Percentiles rank a stretch among this genome's conserved stretches.
These are phyloP conservation scores for Spheniscus humboldti DNA, from an alignment of 2,797 vertebrate genomes.

Conservation along the genomic window DNA sequence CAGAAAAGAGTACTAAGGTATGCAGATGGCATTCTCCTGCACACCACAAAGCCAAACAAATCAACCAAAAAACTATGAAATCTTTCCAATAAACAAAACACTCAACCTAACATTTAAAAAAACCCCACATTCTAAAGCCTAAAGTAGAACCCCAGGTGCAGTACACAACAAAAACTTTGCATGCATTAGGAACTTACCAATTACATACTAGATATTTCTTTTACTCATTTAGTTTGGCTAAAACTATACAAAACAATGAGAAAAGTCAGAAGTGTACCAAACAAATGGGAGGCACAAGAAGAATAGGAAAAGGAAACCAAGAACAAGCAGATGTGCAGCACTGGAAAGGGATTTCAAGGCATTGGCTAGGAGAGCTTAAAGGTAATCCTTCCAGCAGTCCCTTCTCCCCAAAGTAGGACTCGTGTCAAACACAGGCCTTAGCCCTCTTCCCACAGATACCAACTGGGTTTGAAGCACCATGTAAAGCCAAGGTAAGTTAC, in stretches of 20 bases:
- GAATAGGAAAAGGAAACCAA: background rate
- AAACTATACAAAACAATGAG: background rate
- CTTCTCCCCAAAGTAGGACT: background rate
- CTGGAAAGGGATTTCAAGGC: background rate
- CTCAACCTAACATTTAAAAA: background rate
- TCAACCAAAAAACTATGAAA: background rate
- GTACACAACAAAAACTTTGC: background rate
- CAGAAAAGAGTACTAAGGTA: background rate
- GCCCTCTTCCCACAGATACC: background rate
- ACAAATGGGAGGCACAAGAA: background rate
- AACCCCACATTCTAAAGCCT: background rate
- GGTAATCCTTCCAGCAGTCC: background rate
- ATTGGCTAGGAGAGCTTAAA: background rate
- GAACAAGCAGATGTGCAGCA: background rate
- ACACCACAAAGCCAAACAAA: conserved; percentile 18
- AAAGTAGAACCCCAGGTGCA: background rate
- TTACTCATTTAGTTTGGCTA: background rate
- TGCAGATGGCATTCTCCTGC: background rate
- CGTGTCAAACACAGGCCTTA: accelerated
- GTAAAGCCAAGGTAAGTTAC: background rate
- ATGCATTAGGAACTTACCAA: background rate
- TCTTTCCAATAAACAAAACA: background rate
- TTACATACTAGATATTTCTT: background rate
- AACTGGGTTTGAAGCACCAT: background rate
- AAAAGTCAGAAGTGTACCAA: background rate